These are phyloP conservation scores for Hylia prasina DNA, from an alignment of 2,113 vertebrate species.

Conservation along the genomic window DNA sequence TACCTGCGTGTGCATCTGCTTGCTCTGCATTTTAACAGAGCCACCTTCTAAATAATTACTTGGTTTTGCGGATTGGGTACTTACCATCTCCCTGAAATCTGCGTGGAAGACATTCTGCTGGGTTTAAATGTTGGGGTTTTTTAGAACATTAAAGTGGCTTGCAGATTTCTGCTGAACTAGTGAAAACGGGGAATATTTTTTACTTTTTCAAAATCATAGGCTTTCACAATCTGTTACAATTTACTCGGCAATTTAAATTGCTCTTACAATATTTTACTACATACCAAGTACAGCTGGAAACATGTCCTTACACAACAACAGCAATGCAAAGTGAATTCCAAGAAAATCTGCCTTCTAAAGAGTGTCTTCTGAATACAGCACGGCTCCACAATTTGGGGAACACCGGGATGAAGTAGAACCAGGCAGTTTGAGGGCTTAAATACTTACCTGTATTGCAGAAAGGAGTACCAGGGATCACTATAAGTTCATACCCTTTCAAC, in stretches of 20 bases:
- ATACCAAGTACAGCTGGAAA: background rate
- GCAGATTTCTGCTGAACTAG: background rate
- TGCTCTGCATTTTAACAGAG: background rate
- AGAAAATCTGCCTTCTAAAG: background rate
- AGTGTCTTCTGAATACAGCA: background rate
- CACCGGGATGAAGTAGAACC: background rate
- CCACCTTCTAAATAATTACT: background rate
- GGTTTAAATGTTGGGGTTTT: background rate
- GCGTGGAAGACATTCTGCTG: background rate
- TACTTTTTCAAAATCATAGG: background rate
- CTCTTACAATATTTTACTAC: background rate
- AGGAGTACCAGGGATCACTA: background rate
- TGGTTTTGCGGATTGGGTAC: background rate
- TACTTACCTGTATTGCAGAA: background rate
- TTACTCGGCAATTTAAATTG: background rate
- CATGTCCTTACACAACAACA: background rate
- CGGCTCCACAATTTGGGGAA: background rate
- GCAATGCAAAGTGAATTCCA: background rate
- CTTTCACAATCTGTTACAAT: background rate
- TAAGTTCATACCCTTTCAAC: background rate
- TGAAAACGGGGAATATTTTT: fast-evolving
- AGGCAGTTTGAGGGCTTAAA: background rate
- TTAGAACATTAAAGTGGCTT: background rate
- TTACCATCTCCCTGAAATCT: background rate
- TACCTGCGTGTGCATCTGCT: background rate